These are phyloP conservation scores for Zoanthus gigantus DNA, from an alignment of 92 coral and sea anemone genomes.

Conservation along the genomic window DNA sequence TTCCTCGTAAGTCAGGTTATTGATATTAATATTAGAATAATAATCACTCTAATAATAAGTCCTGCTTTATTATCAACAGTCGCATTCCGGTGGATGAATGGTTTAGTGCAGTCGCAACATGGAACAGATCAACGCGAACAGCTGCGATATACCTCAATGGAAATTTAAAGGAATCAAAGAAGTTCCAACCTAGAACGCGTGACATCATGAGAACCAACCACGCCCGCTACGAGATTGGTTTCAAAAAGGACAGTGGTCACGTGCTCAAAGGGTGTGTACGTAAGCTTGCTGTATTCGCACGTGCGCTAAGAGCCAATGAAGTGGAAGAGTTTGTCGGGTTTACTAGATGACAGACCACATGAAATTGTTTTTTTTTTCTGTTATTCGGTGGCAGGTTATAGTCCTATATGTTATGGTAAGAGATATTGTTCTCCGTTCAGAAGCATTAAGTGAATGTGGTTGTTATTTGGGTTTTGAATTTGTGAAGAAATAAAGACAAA, in stretches of 20 bases:
- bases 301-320: slow-evolving; percentile 21
- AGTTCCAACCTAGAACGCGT: not conserved
- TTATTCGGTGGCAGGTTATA: too few relatives aligned
- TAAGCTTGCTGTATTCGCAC: slow-evolving; percentile 29
- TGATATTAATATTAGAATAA: too few relatives aligned
- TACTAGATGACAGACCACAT: not conserved
- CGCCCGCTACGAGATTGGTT: slow-evolving; percentile 22
- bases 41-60: too few relatives aligned
- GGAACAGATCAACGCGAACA: slow-evolving; percentile 8
- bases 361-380: too few relatives aligned
- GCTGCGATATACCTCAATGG: slow-evolving; percentile 25
- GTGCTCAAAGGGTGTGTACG: slow-evolving; percentile 18
- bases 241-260: slow-evolving; percentile 37
- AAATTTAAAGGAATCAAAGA: not conserved
- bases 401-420: too few relatives aligned
- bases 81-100: not conserved
- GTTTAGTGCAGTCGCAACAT: slow-evolving; percentile 10
- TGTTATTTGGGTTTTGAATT: too few relatives aligned
- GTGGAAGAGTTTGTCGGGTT: not conserved
- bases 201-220: slow-evolving; percentile 30
- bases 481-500: too few relatives aligned
- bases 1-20: too few relatives aligned
- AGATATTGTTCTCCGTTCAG: too few relatives aligned
- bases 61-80: not conserved
- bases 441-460: too few relatives aligned